phyloP scores from a whole-genome alignment of 2,797 vertebrate genomes.

The Rhincodon typus region DNA sequence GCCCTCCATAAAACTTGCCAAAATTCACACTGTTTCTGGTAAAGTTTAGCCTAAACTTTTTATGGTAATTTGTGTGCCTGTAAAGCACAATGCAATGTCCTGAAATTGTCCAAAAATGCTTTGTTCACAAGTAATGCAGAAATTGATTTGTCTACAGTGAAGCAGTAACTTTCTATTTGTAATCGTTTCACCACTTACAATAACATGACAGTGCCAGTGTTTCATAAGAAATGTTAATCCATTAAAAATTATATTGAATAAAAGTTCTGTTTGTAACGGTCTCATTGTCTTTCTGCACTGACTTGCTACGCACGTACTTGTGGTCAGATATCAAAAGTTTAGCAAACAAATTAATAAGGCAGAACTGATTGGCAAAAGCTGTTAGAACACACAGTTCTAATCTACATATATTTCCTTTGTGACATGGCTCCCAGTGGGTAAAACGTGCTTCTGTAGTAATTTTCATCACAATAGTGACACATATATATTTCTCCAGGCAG shows the following conservation, averaged over 20 bases:
- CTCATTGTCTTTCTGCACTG: background rate
- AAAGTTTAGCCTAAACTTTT: too few relatives aligned
- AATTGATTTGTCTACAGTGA: background rate
- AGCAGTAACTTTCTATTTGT: background rate
- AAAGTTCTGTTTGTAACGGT: background rate
- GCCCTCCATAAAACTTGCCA: too few relatives aligned
- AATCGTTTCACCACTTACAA: background rate
- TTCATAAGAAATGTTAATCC: background rate
- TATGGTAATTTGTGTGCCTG: background rate
- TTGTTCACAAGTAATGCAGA: background rate
- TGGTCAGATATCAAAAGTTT: background rate
- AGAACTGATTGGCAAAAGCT: background rate
- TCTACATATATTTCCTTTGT: background rate
- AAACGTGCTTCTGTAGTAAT: background rate
- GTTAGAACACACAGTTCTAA: conserved; percentile 2
- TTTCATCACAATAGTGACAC: conserved; percentile 9
- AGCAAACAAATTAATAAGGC: background rate
- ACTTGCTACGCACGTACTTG: background rate
- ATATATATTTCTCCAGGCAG: background rate
- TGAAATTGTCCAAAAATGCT: background rate
- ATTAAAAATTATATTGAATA: background rate
- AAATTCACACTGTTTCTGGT: too few relatives aligned
- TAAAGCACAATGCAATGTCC: background rate
- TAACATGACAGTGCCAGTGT: background rate
- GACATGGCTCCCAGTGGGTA: background rate